Evolutionary conservation across 2,113 vertebrate species (phyloP).

Genomic region (Pedetes capensis): DNA sequence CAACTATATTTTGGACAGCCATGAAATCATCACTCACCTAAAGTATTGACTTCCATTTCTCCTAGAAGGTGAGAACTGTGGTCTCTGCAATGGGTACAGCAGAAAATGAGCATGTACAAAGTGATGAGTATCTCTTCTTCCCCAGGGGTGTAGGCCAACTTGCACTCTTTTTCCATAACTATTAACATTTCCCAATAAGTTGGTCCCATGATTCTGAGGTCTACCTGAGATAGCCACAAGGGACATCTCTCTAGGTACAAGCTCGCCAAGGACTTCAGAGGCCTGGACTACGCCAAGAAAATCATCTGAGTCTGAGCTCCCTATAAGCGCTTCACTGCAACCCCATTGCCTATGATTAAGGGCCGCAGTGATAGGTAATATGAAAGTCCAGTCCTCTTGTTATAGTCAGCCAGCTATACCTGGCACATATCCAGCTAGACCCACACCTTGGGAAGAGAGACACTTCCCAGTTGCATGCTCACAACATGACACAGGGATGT

Average conservation of each 20-base stretch:
- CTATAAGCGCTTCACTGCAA: background rate
- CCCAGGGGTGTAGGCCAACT: background rate
- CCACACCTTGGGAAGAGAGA: background rate
- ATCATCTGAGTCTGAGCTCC: background rate
- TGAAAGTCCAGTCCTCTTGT: background rate
- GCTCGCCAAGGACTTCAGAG: background rate
- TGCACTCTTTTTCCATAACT: background rate
- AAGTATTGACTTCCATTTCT: background rate
- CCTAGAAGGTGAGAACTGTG: background rate
- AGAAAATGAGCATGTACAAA: background rate
- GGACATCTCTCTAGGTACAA: background rate
- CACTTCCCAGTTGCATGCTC: background rate
- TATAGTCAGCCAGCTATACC: background rate
- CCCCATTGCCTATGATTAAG: background rate
- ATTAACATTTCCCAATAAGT: background rate
- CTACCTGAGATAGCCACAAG: background rate
- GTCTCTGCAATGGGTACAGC: background rate
- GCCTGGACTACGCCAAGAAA: background rate
- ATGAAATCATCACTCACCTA: background rate
- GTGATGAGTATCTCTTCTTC: background rate
- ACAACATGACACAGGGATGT: background rate
- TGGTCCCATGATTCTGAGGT: constrained; percentile 1
- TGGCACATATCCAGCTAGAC: background rate
- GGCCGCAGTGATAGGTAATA: background rate
- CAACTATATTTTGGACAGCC: background rate